Conservation (phyloP, 1,140 invertebrate species). For the Ptiloglossa arizonensis region DNA sequence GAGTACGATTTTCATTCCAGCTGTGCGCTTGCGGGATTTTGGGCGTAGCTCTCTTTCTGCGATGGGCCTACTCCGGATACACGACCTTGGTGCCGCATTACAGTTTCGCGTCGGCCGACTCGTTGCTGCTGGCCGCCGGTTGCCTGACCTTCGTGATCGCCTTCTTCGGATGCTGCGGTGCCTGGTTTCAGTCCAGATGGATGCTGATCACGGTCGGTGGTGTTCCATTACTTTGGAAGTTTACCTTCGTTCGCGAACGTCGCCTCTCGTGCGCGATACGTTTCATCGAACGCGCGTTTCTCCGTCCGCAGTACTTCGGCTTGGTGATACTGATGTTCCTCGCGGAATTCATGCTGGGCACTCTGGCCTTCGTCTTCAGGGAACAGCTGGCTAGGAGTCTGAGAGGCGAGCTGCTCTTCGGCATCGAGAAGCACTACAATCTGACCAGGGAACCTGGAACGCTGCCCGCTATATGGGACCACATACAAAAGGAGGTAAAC, state of each 20-base stretch:
- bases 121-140: constrained; percentile 86
- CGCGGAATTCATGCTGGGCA: constrained; percentile 89
- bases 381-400: constrained; percentile 85
- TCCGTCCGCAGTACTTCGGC: constrained; percentile 87
- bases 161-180: constrained; percentile 91
- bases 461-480: constrained; percentile 87
- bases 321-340: constrained; percentile 91
- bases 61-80: constrained; percentile 87
- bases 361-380: constrained; percentile 89
- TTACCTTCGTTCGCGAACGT: background rate
- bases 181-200: constrained; percentile 90
- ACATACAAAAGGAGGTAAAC: constrained; percentile 87
- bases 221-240: background rate
- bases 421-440: constrained; percentile 88
- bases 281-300: too few species aligned
- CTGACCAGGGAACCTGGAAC: constrained; percentile 84
- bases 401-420: constrained; percentile 86
- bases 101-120: constrained; percentile 86
- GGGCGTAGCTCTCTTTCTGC: constrained; percentile 89
- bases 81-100: constrained; percentile 88
- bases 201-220: constrained; percentile 88
- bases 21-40: constrained; percentile 89
- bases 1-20: constrained; percentile 80
- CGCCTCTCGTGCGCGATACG: background rate
- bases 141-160: constrained; percentile 87